Percentiles rank a stretch among this genome's conserved stretches.
Evolutionary conservation across 2,113 vertebrate species (phyloP).

Genomic region (Vireo altiloquus): DNA sequence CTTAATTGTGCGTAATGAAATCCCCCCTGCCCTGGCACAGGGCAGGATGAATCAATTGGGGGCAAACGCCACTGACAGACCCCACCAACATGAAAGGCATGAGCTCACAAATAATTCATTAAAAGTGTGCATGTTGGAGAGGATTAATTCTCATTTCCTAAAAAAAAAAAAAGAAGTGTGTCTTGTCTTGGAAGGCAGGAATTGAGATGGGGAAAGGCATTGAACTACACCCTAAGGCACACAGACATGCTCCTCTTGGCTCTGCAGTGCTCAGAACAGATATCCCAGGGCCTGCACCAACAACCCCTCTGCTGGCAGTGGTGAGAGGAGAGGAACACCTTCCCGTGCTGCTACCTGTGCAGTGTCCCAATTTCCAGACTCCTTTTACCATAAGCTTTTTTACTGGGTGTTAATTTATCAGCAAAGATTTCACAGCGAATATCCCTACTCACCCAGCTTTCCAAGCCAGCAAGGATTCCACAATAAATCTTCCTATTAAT

Average conservation of each 20-base stretch:
- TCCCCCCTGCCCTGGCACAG: neutral
- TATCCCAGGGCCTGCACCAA: neutral
- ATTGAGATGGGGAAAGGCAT: neutral
- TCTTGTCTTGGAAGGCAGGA: neutral
- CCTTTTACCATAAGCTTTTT: neutral
- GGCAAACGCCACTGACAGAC: slow-evolving; percentile 38
- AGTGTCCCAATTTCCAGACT: neutral
- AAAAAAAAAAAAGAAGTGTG: neutral
- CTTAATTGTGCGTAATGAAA: slow-evolving; percentile 39
- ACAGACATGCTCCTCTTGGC: neutral
- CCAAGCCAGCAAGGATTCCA: neutral
- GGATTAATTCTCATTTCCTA: slow-evolving; percentile 63
- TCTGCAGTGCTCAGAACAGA: neutral
- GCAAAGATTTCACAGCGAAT: neutral
- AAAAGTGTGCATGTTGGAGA: neutral
- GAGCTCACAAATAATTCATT: slow-evolving; percentile 31
- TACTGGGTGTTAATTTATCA: neutral
- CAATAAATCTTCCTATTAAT: neutral
- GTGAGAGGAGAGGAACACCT: neutral
- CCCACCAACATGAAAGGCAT: neutral
- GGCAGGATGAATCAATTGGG: neutral
- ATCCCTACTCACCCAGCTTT: neutral
- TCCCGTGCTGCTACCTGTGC: neutral
- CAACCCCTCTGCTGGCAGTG: neutral
- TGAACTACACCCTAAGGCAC: neutral